Evolutionary conservation across 2,888 invertebrate species (phyloP).

Genomic region (Sisyra nigra): DNA sequence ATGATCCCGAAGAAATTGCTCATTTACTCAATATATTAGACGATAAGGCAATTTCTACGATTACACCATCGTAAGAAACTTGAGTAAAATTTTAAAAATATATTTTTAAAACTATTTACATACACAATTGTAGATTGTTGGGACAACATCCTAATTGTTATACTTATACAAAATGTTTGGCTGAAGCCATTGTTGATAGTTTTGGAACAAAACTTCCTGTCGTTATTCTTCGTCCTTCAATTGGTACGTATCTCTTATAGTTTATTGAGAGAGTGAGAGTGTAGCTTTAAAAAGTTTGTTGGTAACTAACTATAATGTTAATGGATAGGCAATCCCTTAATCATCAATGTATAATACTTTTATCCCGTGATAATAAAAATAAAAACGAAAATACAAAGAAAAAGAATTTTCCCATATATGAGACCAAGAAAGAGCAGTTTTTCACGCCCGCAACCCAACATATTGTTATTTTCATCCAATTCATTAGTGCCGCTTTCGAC

Average conservation of each 20-base stretch:
- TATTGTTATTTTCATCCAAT: too few relatives aligned
- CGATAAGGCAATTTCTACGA: conserved; percentile 35
- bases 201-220: conserved; percentile 54
- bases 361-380: too few relatives aligned
- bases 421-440: too few relatives aligned
- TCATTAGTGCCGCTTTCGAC: too few relatives aligned
- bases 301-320: too few relatives aligned
- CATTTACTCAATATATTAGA: conserved; percentile 42
- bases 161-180: conserved; percentile 76
- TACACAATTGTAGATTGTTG: conserved; percentile 26
- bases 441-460: too few relatives aligned
- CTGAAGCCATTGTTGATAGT: conserved; percentile 59
- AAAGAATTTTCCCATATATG: too few relatives aligned
- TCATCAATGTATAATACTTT: too few relatives aligned
- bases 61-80: conserved; percentile 34
- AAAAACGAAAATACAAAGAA: too few relatives aligned
- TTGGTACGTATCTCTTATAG: conserved; percentile 37
- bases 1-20: conserved; percentile 42
- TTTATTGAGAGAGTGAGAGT: too few relatives aligned
- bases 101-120: not conserved
- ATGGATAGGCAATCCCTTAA: too few relatives aligned
- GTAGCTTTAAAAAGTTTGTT: too few relatives aligned
- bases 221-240: conserved; percentile 79
- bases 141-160: conserved; percentile 79
- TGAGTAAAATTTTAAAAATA: not conserved